Conservation (phyloP, 2,888 invertebrate species). For the Nasonia oneida region DNA sequence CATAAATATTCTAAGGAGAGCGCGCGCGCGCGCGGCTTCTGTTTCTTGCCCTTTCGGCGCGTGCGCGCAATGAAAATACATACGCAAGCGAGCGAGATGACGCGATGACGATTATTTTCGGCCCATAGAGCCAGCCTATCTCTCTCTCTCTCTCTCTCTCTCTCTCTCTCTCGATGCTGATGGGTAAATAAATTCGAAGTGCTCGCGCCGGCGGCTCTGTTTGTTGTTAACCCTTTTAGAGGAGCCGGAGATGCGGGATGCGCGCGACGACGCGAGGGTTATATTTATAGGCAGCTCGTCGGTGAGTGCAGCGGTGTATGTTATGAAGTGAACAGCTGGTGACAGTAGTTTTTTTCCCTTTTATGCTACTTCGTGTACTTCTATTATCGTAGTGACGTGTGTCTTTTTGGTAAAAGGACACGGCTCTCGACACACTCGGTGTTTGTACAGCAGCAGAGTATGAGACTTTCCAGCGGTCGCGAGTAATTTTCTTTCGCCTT, state of each 20-base stretch:
- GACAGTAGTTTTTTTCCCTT: not conserved
- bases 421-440: not conserved
- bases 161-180: not conserved
- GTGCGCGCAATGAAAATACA: not conserved
- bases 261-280: not conserved
- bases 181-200: not conserved
- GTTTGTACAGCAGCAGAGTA: slow-evolving; percentile 3
- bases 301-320: not conserved
- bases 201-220: not conserved
- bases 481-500: slow-evolving; percentile 24
- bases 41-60: slow-evolving; percentile 15
- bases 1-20: slow-evolving; percentile 49
- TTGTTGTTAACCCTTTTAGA: not conserved
- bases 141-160: too few species aligned
- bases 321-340: slow-evolving; percentile 8
- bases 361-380: too few species aligned
- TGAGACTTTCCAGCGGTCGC: slow-evolving; percentile 16
- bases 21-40: not conserved
- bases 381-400: not conserved
- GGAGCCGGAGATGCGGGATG: not conserved
- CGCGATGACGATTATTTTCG: slow-evolving; percentile 13
- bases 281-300: not conserved
- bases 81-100: not conserved
- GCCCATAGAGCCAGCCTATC: too few species aligned
- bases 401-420: slow-evolving; percentile 12